Base-by-base conservation (phyloP, 2,888 invertebrate genomes). In the Trisateles emortualis region DNA sequence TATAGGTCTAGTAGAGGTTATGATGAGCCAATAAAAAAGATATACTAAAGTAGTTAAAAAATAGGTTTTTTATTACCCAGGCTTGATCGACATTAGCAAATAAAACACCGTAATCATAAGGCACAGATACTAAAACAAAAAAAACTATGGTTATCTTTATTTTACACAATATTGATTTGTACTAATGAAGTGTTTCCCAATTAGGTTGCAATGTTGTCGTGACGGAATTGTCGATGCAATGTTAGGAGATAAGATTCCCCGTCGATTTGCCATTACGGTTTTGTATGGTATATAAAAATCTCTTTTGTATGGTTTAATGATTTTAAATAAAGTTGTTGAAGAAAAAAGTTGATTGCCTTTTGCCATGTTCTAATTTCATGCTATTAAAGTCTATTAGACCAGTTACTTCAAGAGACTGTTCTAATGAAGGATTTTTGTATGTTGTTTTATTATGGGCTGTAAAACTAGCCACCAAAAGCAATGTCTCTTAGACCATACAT, bases 121-220 rank as follows among this genome's bases (percentile, higher is more conserved):
- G 33, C 49, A 60, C 48, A 52, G 45, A 16, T 30, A 11, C 19
- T 49, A 35, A 49, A 52, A 56, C 35, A 56, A 64, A 67, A 38
- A 51, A 46, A 45, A 24, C 45, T 42, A 55, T 58, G 11, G 51
- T 58, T 59, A 56, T 48, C 26, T 48, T 40, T 44, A 40, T 52
- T 64, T n/a, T 59, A 40, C 57, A 65, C 69, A 67, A 65, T 64
- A 68, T 72, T 65, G 62, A 62, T 53, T 26, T 61, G 8, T 41
- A 41, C 33, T 22, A 35, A 32, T 43, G 14, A 51, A 39, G 35
- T 48, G 42, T 72, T 72, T 60, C 68, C 17, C 63, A 72, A 72
- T 53, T 60, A 46, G 48, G 53, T 47, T 39, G 44, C 26, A 41
- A 44, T 43, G 50, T 57, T 47, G 52, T 62, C 56, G 49, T 53